Evolutionary conservation across 2,797 vertebrate species (phyloP), one percentile per base, ranked within the genome.

Genomic region (Ptychadena robeensis): DNA sequence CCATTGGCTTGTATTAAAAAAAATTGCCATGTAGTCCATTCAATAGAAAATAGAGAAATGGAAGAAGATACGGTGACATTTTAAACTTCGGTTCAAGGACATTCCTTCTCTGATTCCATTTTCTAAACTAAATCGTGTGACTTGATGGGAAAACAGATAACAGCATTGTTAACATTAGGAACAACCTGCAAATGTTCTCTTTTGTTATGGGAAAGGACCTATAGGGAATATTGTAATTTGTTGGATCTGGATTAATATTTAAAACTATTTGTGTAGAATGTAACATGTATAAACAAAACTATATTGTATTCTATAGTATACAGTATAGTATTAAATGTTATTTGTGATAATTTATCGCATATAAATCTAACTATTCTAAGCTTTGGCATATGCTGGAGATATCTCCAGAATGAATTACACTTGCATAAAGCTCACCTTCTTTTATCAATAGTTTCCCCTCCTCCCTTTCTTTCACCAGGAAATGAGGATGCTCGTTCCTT

Each of bases 141-240:
- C 94, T 95, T 95, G 96, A 96, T 97, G 96, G 94, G 95, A 92
- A 94, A 96, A 96, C 97, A 97, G 96, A 96, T 98, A 97, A 98
- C 95, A 86, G 94, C 88, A 96, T 97, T 98, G 95, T 97, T 94
- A 95, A 94, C 90, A 86, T 87, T 96, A 96, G 97, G 94, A 96
- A 95, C 95, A 94, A 95, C 94, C 95, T 93, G 94, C 93, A 91
- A 90, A 86, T 89, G 89, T 91, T 90, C 88, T 87, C 90, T 93
- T 94, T 96, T 4, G 95, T 94, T 94, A 94, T 92, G 86, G 87
- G 80, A 88, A 91, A 87, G 92, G 94, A 94, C 94, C 95, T 94
- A 94, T 93, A 96, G 96, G 96, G 91, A 92, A 94, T 93, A 92
- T 94, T 93, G 93, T 94, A 94, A 94, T 96, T 95, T 95, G 94